Evolutionary conservation across 2,113 vertebrate species (phyloP).

Genomic region (Himantopus leucocephalus): DNA sequence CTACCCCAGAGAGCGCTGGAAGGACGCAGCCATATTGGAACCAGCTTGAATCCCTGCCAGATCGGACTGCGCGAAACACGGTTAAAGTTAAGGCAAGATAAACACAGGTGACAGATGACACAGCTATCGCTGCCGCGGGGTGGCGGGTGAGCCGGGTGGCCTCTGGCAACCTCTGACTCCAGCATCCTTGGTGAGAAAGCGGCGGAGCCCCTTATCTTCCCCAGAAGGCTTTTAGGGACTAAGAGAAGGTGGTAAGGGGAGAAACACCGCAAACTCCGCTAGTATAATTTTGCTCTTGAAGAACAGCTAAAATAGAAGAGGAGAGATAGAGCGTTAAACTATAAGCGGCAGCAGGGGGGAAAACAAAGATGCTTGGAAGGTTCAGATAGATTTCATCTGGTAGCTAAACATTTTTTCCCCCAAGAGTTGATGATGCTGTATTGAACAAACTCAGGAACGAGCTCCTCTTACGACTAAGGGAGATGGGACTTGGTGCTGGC

Average conservation of each 20-base stretch:
- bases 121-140: background rate
- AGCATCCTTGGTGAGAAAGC: background rate
- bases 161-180: background rate
- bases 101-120: background rate
- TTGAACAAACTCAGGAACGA: background rate
- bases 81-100: too few relatives aligned
- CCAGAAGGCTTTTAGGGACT: background rate
- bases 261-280: background rate
- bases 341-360: background rate
- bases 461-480: fast-evolving
- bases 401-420: background rate
- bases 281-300: background rate
- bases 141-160: fast-evolving
- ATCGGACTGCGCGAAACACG: fast-evolving
- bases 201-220: fast-evolving
- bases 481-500: fast-evolving
- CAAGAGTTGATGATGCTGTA: fast-evolving
- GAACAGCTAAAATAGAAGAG: background rate
- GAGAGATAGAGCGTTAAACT: background rate
- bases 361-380: background rate
- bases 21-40: background rate
- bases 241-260: background rate
- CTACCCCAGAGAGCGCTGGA: background rate
- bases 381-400: background rate
- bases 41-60: background rate